Evolutionary conservation across 2,113 vertebrate species (phyloP), one percentile per base, ranked within the genome.

Genomic region (Symphodus melops): DNA sequence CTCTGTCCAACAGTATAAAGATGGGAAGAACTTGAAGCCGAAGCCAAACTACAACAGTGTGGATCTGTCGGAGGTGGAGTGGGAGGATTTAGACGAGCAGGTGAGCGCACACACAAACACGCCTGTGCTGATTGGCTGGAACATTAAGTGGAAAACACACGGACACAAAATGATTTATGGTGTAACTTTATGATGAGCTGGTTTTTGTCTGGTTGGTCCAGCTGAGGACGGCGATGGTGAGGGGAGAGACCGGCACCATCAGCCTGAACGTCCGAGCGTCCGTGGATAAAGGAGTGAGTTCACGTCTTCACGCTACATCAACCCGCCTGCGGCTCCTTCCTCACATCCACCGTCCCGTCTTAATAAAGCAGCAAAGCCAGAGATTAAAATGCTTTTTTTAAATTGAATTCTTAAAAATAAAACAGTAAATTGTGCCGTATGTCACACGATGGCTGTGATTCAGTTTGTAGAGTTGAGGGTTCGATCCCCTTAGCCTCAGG

Each of bases 31-130:
- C 49, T 81, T 98, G 79, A 97, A 95, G 80, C 96, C 96, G 9
- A 99, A 98, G 75, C 98, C 98, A 0, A 99, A 98, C 92, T 99
- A 98, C 92, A 99, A 98, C 93, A 99, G 98, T 0, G 97, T 99
- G 77, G 98, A 98, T 72, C 94, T 99, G 79, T 95, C 96, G 0
- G 97, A 99, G 82, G 97, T 98, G 73, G 97, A 99, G 88, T 98
- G 97, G 97, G 97, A 97, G 85, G 97, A 99, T 77, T 90, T 19
- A 1, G 94, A 97, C 1, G 96, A 98, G 90, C 92, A 52, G 21
- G 98, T 98, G 53, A 91, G 48, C 5, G 55, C 23, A 51, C 11
- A 55, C 41, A 48, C 25, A 37, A 2, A 51, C 16, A 62, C 56
- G 36, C 3, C n/a, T 21, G 58, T 46, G 20, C n/a, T 44, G 28